Evolutionary conservation across 2,797 vertebrate genomes (phyloP).

Genomic region (Alcedo quadribrachys): DNA sequence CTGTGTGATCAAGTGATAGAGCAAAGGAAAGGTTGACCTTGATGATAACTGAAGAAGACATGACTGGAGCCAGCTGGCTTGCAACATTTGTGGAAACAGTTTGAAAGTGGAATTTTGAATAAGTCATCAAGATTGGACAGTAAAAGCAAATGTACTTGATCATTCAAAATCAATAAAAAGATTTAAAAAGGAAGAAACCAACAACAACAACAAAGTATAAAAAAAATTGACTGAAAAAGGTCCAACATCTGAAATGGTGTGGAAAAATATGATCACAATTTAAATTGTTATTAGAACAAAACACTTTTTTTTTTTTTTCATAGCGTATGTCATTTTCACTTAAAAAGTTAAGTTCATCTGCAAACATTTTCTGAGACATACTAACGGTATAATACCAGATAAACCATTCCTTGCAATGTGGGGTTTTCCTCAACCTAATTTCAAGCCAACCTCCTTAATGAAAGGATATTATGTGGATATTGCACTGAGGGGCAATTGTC

Average conservation of each 20-base stretch:
- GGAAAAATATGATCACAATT: not conserved
- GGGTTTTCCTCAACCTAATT: not conserved
- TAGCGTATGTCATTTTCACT: not conserved
- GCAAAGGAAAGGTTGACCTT: not conserved
- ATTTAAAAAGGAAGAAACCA: not conserved
- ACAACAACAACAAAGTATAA: not conserved
- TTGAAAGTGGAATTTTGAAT: not conserved
- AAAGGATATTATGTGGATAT: not conserved
- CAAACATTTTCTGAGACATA: not conserved
- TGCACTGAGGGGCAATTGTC: not conserved
- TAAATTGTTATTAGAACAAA: not conserved
- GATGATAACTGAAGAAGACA: not conserved
- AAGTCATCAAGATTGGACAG: not conserved
- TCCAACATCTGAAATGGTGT: not conserved
- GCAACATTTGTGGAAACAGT: conserved; percentile 1
- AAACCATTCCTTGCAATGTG: not conserved
- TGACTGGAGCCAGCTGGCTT: not conserved
- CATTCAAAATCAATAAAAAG: not conserved
- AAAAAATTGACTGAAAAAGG: not conserved
- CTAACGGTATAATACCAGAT: not conserved
- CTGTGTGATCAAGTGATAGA: not conserved
- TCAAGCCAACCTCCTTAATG: not conserved
- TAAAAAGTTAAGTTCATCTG: not conserved
- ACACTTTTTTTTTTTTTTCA: not conserved
- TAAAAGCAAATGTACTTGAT: not conserved